Percentiles rank a stretch among this genome's conserved stretches.
Evolutionary conservation across 2,113 vertebrate species (phyloP).

Genomic region (Peromyscus californicus): DNA sequence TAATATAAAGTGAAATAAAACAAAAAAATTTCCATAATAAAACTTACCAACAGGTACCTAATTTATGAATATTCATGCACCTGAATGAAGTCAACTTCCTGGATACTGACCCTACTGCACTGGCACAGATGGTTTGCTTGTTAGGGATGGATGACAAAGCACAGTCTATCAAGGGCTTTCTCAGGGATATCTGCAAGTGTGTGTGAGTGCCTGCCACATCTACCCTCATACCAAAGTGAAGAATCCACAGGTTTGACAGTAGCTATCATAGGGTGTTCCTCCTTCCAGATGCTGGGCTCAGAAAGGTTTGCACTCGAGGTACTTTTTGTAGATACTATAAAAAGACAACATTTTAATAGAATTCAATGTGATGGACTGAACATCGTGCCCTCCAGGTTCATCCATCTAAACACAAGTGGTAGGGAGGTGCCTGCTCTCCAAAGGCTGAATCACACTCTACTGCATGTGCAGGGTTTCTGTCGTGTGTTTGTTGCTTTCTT

Average conservation of each 20-base stretch:
- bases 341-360: neutral
- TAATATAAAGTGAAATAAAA: neutral
- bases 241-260: no score
- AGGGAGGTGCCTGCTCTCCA: neutral
- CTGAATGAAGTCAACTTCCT: no score
- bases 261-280: neutral
- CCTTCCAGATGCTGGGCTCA: neutral
- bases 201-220: rapidly evolving
- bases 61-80: neutral
- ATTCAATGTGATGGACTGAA: neutral
- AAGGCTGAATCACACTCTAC: neutral
- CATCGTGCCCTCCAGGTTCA: neutral
- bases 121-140: neutral
- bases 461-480: neutral
- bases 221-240: neutral
- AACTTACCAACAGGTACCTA: neutral
- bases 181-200: neutral
- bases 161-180: neutral
- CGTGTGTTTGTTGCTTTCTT: neutral
- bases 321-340: no score
- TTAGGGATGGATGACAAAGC: rapidly evolving
- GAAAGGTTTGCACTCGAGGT: neutral
- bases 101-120: rapidly evolving
- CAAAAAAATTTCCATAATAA: neutral
- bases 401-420: neutral